Evolutionary conservation across 1,140 invertebrate species (phyloP), one percentile per base, ranked within the genome.

Genomic region (Lasioglossum baleicum): DNA sequence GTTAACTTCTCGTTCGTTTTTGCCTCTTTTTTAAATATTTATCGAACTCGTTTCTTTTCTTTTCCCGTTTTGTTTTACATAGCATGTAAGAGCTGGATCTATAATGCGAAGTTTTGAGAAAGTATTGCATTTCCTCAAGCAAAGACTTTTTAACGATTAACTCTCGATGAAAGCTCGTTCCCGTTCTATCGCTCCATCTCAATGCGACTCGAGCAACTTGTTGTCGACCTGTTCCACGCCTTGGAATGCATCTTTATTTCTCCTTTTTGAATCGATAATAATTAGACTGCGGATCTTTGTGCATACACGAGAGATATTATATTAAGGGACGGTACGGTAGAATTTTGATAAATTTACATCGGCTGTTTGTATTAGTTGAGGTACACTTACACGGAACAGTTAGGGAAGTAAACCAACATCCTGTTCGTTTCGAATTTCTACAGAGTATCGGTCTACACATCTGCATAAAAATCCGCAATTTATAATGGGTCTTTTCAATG

Each of bases 1-100:
- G 87, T 90, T 90, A 88, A 84, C 71, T 89, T 58, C 20, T 88
- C 90, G 84, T 84, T 86, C 31, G 70, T 82, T 87, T 88, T 88
- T 88, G 85, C 84, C 72, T 67, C 74, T 26, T 67, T 67, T 72
- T 73, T 35, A 68, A 87, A 88, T 90, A 89, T 90, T 87, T 87
- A 90, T 90, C 86, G 88, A 56, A 76, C 84, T 86, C 82, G 58
- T 82, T 79, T 82, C 81, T 74, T 82, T 79, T 81, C 81, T 74
- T 86, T 86, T 83, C 81, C 83, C 75, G 86, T 86, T 83, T 76
- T 53, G 13, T 53, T 53, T 53, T 53, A 74, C 88, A 6, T 83
- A 90, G 83, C 73, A 51, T 79, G 26, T 89, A 91, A 88, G 80
- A 82, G 17, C 64, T 17, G 26, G 40, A 74, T 51, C 70, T 58